Conservation (phyloP, 2,797 vertebrate species). For the Manis crassicaudata region DNA sequence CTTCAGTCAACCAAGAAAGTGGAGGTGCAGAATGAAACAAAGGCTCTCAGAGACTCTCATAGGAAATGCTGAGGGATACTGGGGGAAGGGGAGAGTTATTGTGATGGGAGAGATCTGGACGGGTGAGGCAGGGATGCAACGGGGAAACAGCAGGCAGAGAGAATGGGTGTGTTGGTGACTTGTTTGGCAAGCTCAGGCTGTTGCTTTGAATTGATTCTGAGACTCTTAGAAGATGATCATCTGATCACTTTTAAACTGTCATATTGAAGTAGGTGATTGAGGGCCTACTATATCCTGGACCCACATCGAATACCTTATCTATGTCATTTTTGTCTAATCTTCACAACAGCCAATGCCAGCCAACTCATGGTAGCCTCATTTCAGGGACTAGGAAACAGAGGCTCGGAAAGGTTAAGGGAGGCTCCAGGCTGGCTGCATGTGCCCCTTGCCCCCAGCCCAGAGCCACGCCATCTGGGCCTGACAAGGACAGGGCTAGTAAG, state of each 20-base stretch:
- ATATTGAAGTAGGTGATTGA: neutral
- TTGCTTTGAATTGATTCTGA: neutral
- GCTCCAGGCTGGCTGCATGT: constrained; percentile 48
- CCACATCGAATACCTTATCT: accelerated
- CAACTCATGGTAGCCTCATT: neutral
- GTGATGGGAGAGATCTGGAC: neutral
- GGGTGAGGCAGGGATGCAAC: neutral
- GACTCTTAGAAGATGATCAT: neutral
- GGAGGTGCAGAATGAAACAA: neutral
- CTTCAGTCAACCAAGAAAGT: neutral
- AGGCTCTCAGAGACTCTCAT: neutral
- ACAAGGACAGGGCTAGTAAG: neutral
- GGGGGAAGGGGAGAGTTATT: neutral
- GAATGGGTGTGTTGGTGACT: accelerated
- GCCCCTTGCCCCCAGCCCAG: constrained; percentile 77
- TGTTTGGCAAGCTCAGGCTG: neutral
- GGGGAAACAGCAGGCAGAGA: neutral
- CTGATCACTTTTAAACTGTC: neutral
- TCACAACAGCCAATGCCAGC: neutral
- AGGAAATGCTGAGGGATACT: neutral
- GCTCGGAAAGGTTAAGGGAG: neutral
- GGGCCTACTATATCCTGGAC: neutral
- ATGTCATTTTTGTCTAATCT: neutral
- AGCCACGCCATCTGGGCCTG: constrained; percentile 83
- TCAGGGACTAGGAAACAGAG: neutral